phyloP scores from a whole-genome alignment of 2,888 invertebrate species.

The Hirtodrosophila duncani region DNA sequence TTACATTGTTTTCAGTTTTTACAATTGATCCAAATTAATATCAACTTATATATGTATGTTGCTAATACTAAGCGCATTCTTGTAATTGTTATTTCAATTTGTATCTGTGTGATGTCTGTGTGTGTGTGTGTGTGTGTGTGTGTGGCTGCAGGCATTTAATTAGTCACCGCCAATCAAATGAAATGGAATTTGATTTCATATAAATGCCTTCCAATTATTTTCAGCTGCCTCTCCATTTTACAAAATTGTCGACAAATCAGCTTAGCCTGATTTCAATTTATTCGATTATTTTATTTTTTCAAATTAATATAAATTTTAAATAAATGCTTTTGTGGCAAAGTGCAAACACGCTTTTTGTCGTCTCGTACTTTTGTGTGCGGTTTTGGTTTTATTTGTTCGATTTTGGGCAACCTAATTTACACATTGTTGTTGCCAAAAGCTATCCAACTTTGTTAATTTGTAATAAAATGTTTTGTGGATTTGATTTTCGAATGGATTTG shows the following conservation, averaged over 20 bases:
- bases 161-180: conserved; percentile 58
- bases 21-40: conserved; percentile 17
- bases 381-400: not conserved
- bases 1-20: conserved; percentile 17
- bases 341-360: conserved; percentile 1
- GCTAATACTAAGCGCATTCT: conserved; percentile 25
- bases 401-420: too few relatives aligned
- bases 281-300: conserved; percentile 7
- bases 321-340: not conserved
- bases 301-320: too few relatives aligned
- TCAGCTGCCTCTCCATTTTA: too few relatives aligned
- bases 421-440: too few relatives aligned
- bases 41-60: too few relatives aligned
- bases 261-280: conserved; percentile 39
- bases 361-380: not conserved
- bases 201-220: conserved; percentile 55
- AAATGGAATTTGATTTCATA: conserved; percentile 44
- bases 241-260: conserved; percentile 54
- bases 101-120: conserved; percentile 11
- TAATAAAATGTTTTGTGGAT: too few relatives aligned
- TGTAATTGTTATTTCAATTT: conserved; percentile 43
- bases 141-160: conserved; percentile 57
- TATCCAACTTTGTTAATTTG: too few relatives aligned
- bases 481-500: too few relatives aligned
- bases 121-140: conserved; percentile 34